Percentiles rank a stretch among this genome's conserved stretches.
Conservation (phyloP, 2,797 vertebrate genomes). For the Pseudochirops corinnae region DNA sequence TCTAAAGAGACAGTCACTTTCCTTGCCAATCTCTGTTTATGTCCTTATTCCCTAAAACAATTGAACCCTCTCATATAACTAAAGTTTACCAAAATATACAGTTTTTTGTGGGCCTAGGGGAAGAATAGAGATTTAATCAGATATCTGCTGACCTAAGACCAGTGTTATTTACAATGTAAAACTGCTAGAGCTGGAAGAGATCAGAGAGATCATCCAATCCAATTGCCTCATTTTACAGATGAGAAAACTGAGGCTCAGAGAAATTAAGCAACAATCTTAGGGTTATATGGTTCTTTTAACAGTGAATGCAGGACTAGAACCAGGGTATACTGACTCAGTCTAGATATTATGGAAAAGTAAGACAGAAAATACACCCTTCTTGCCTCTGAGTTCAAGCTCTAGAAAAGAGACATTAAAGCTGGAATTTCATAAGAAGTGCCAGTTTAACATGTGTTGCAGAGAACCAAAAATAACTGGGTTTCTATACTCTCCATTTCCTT, state of each 20-base stretch:
- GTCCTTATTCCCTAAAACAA: not conserved
- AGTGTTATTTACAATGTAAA: not conserved
- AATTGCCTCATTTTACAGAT: not conserved
- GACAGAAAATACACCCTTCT: not conserved
- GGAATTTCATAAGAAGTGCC: not conserved
- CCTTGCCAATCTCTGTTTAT: not conserved
- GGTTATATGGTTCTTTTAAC: not conserved
- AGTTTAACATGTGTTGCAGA: not conserved
- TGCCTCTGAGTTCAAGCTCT: not conserved
- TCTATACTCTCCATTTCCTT: not conserved
- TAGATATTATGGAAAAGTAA: not conserved
- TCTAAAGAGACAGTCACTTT: not conserved
- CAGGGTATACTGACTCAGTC: not conserved
- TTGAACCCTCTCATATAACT: not conserved
- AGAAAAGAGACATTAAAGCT: not conserved
- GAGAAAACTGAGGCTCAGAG: not conserved
- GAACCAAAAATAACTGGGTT: not conserved
- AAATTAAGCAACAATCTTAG: not conserved
- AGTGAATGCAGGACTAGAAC: not conserved
- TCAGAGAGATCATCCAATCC: not conserved
- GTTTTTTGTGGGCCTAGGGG: not conserved
- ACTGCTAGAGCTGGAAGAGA: not conserved
- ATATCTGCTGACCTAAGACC: not conserved
- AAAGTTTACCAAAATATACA: not conserved
- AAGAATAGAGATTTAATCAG: slow-evolving; percentile 4